A percentile compares a stretch with the other conserved stretches of the same genome.
Conservation (phyloP, 2,113 vertebrate species). For the Ramphastos sulfuratus region DNA sequence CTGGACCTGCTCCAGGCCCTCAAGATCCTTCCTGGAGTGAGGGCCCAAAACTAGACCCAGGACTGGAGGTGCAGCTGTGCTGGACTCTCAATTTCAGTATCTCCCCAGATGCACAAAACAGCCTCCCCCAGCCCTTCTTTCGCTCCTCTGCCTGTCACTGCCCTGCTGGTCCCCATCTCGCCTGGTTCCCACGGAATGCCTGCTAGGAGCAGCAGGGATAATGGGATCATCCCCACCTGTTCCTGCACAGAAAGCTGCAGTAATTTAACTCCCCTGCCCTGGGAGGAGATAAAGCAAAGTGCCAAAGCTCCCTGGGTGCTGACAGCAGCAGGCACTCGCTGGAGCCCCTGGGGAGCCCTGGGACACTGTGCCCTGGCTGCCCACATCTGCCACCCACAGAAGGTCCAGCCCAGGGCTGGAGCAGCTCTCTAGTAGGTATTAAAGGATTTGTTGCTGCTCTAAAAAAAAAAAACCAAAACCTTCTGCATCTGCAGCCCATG, state of each 20-base stretch:
- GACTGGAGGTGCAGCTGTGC: not conserved
- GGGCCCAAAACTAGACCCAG: no score
- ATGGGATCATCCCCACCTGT: slow-evolving; percentile 1
- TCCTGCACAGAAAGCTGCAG: not conserved
- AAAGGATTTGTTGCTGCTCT: no score
- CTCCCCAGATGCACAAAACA: not conserved
- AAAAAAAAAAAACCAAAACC: not conserved
- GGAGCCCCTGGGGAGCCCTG: not conserved
- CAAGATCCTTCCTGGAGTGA: no score
- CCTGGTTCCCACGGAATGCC: not conserved
- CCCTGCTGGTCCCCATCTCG: not conserved
- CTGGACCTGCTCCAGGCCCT: no score
- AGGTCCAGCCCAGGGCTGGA: not conserved
- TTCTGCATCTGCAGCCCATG: not conserved
- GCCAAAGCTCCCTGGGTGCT: not conserved
- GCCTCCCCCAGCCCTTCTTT: not conserved
- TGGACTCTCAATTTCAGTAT: not conserved
- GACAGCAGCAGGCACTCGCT: not conserved
- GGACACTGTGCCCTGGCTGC: no score
- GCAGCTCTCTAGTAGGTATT: not conserved
- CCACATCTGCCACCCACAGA: not conserved
- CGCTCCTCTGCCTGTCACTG: not conserved
- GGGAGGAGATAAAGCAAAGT: not conserved
- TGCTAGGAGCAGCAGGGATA: not conserved
- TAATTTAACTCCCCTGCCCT: not conserved